Evolutionary conservation across 2,888 invertebrate genomes (phyloP).

Genomic region (Phalangium opilio): DNA sequence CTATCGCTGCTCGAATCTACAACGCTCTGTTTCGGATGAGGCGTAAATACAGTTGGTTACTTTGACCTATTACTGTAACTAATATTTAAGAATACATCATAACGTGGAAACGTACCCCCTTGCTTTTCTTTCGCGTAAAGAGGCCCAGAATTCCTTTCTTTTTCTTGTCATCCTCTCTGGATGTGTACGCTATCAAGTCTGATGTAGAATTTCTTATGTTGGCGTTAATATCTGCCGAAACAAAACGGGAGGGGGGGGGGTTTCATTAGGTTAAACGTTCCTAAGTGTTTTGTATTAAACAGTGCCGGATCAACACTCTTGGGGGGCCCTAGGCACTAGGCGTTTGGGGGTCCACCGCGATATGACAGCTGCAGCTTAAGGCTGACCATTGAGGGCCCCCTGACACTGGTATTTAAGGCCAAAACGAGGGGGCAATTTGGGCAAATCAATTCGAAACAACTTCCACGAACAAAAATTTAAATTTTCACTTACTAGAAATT

Average conservation of each 20-base stretch:
- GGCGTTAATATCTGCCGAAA: conserved; percentile 11
- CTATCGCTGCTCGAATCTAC: conserved; percentile 35
- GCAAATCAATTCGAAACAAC: too few relatives aligned
- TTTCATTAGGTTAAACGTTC: neutral
- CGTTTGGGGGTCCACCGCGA: too few relatives aligned
- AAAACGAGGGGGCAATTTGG: too few relatives aligned
- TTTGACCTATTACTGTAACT: too few relatives aligned
- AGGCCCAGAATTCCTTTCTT: conserved; percentile 31
- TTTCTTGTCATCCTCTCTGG: conserved; percentile 38
- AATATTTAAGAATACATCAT: neutral
- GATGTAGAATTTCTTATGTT: conserved; percentile 15
- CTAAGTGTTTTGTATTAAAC: too few relatives aligned
- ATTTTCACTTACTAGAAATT: conserved; percentile 25
- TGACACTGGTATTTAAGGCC: too few relatives aligned
- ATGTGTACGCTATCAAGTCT: conserved; percentile 37
- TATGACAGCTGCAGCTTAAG: too few relatives aligned
- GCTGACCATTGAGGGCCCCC: conserved; percentile 20
- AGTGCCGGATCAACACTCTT: too few relatives aligned
- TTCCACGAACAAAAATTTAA: too few relatives aligned
- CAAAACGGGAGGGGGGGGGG: neutral
- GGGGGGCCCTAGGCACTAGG: too few relatives aligned
- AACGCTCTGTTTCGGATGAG: conserved; percentile 26
- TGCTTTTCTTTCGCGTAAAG: conserved; percentile 28
- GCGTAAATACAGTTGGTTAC: neutral
- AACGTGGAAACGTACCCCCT: conserved; percentile 27